Percentiles rank a stretch among this genome's conserved stretches.
phyloP scores from a whole-genome alignment of 2,888 invertebrate genomes.

The Teleogryllus oceanicus region DNA sequence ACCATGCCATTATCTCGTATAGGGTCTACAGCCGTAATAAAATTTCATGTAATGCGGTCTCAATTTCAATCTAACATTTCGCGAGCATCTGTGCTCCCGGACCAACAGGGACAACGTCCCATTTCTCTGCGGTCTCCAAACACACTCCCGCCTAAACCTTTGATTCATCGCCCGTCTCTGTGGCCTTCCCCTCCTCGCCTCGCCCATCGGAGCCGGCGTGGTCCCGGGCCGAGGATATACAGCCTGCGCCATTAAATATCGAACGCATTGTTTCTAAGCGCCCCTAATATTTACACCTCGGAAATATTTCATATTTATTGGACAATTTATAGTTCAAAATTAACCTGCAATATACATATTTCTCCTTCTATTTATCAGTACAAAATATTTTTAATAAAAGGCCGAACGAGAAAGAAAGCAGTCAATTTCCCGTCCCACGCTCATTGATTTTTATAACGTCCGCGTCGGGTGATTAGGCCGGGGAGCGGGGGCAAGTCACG shows the following conservation, averaged over 20 bases:
- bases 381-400: constrained; percentile 18
- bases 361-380: constrained; percentile 18
- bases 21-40: too few species aligned
- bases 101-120: too few species aligned
- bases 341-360: not conserved
- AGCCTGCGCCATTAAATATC: not conserved
- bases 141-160: too few species aligned
- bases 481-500: constrained; percentile 3
- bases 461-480: not conserved
- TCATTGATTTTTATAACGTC: constrained; percentile 18
- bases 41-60: too few species aligned
- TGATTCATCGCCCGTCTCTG: too few species aligned
- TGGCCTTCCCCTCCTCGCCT: too few species aligned
- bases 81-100: too few species aligned
- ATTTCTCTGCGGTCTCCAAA: too few species aligned
- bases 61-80: too few species aligned
- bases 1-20: too few species aligned
- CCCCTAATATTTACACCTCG: constrained; percentile 2
- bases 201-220: too few species aligned
- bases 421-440: constrained; percentile 18
- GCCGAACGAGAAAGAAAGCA: constrained; percentile 18
- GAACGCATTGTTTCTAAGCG: constrained; percentile 18
- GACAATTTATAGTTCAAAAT: constrained; percentile 9
- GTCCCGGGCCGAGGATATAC: not conserved
- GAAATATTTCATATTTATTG: constrained; percentile 18